Percentiles rank a stretch among this genome's conserved stretches.
phyloP scores from a whole-genome alignment of 2,113 vertebrate genomes.

The Toxostoma redivivum region DNA sequence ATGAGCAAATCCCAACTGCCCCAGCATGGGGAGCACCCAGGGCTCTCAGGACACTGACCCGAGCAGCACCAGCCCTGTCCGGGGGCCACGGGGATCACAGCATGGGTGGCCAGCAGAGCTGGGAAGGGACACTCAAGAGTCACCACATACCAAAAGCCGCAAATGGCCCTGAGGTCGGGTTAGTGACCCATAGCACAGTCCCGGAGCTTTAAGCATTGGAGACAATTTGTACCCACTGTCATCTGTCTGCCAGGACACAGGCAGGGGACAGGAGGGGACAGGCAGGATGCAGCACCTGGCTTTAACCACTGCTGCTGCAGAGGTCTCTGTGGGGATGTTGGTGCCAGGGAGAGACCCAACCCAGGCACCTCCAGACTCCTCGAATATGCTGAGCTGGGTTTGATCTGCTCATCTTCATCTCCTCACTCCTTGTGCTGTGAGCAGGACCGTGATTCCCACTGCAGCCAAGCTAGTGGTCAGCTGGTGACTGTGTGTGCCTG shows the following conservation, averaged over 20 bases:
- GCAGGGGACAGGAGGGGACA: not conserved
- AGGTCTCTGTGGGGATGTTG: not conserved
- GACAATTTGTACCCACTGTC: not conserved
- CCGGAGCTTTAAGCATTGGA: fast-evolving
- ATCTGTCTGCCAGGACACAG: not conserved
- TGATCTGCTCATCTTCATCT: fast-evolving
- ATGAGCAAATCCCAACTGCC: not conserved
- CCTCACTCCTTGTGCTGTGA: fast-evolving
- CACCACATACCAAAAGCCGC: not conserved
- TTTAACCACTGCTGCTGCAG: not conserved
- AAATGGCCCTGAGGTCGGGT: not conserved
- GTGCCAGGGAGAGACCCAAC: fast-evolving
- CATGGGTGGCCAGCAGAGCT: not conserved
- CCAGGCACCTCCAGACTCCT: fast-evolving
- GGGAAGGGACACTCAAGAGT: not conserved
- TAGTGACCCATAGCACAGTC: not conserved
- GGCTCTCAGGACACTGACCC: not conserved
- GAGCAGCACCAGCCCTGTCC: not conserved
- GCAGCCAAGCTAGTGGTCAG: not conserved
- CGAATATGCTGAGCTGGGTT: not conserved
- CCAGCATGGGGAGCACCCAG: fast-evolving
- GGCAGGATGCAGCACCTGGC: not conserved
- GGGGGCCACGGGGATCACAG: fast-evolving
- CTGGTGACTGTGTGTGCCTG: not conserved
- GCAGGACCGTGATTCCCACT: fast-evolving